phyloP scores from a whole-genome alignment of 2,113 vertebrate species.

The Trochalopteron elliotii region DNA sequence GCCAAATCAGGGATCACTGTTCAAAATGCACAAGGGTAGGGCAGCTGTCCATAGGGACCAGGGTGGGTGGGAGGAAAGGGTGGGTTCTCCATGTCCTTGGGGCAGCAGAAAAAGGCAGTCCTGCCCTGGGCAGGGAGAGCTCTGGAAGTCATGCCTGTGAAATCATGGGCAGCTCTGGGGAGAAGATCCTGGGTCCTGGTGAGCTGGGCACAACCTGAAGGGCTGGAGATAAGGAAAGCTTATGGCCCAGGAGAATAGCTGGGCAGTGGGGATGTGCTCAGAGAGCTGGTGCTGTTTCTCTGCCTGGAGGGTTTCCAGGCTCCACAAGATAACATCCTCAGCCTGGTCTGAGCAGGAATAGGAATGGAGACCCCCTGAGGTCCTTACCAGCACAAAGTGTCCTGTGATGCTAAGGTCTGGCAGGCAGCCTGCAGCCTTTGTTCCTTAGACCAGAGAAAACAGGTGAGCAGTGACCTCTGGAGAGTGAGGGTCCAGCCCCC shows the following conservation, averaged over 20 bases:
- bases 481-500: neutral
- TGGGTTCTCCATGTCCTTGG: fast-evolving
- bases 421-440: neutral
- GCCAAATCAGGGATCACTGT: neutral
- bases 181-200: neutral
- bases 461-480: neutral
- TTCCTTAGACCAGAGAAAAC: neutral
- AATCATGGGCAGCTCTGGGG: neutral
- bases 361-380: neutral
- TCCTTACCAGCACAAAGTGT: fast-evolving
- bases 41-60: neutral
- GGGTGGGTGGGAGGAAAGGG: neutral
- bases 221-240: neutral
- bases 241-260: neutral
- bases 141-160: neutral
- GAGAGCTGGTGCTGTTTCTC: fast-evolving
- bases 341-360: neutral
- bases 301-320: neutral
- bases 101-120: neutral
- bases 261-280: neutral
- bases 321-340: neutral
- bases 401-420: fast-evolving
- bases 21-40: neutral
- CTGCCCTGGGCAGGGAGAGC: neutral
- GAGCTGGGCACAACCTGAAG: neutral